Evolutionary conservation across 1,140 invertebrate species (phyloP).

Genomic region (Drosophila tsacasi): DNA sequence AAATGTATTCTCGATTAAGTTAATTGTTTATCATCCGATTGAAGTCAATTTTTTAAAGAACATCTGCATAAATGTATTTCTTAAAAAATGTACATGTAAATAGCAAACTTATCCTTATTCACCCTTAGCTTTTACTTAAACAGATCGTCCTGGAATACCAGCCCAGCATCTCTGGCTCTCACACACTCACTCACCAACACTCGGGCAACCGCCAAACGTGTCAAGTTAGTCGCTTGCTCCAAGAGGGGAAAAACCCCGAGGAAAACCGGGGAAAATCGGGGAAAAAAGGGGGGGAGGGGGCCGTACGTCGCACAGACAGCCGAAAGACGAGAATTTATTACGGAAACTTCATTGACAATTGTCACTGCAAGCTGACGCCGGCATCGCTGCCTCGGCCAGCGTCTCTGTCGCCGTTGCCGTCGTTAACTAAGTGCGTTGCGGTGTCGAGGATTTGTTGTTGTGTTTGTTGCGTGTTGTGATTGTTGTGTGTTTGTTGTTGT

Average conservation of each 20-base stretch:
- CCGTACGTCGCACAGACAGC: constrained; percentile 41
- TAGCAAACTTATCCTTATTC: background rate
- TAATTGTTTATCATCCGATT: background rate
- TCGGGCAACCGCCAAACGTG: constrained; percentile 47
- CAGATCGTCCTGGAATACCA: constrained; percentile 10
- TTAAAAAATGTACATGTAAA: background rate
- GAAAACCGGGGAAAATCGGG: constrained; percentile 5
- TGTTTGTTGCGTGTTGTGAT: constrained; percentile 37
- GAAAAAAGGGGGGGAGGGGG: background rate
- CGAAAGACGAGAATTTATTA: constrained; percentile 82
- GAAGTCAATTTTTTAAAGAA: background rate
- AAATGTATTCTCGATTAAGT: background rate
- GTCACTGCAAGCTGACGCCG: constrained; percentile 77
- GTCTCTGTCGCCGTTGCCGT: constrained; percentile 23
- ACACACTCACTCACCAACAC: constrained; percentile 9
- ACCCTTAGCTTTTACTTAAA: background rate
- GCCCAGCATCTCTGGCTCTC: constrained; percentile 12
- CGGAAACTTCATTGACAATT: constrained; percentile 83
- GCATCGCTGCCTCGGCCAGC: constrained; percentile 27
- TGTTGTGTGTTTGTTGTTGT: constrained; percentile 27
- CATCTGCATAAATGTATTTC: background rate
- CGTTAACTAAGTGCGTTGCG: constrained; percentile 76
- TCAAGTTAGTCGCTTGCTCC: constrained; percentile 53
- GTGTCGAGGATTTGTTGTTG: constrained; percentile 80
- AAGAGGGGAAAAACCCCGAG: constrained; percentile 24